These are phyloP conservation scores for Listrodromus nycthemerus DNA, from an alignment of 2,888 invertebrate genomes.

Conservation along the genomic window DNA sequence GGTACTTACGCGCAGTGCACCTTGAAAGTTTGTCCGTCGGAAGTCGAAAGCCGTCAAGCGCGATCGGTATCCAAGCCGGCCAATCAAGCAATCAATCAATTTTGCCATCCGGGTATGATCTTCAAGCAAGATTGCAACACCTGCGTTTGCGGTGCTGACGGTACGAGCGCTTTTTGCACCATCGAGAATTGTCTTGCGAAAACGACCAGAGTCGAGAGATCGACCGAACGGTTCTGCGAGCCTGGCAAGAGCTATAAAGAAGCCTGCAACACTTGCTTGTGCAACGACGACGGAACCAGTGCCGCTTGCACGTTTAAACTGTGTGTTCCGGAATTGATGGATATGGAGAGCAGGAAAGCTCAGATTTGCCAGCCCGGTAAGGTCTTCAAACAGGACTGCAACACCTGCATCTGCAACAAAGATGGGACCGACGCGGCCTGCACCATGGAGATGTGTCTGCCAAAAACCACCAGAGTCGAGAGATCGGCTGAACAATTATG, in stretches of 20 bases:
- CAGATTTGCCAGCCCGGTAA: too few species aligned
- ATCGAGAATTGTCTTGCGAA: slow-evolving; percentile 65
- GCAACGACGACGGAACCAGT: slow-evolving; percentile 84
- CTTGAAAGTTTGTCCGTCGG: slow-evolving; percentile 75
- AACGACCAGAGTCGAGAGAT: slow-evolving; percentile 49
- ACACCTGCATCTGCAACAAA: too few species aligned
- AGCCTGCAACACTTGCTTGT: slow-evolving; percentile 86
- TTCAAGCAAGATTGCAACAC: too few species aligned
- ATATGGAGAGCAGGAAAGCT: too few species aligned
- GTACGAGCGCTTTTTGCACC: too few species aligned
- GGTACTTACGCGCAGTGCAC: slow-evolving; percentile 86
- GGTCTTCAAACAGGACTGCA: too few species aligned
- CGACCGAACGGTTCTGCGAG: slow-evolving; percentile 69
- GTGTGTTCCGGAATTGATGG: too few species aligned
- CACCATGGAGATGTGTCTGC: background rate
- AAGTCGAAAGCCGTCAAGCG: slow-evolving; percentile 85
- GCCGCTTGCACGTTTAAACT: slow-evolving; percentile 7
- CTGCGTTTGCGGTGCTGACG: too few species aligned
- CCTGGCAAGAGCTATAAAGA: slow-evolving; percentile 79
- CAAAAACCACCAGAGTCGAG: slow-evolving; percentile 70
- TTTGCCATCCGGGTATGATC: too few species aligned
- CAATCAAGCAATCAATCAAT: too few species aligned
- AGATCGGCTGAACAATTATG: slow-evolving; percentile 67
- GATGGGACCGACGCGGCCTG: too few species aligned
- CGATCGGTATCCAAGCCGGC: slow-evolving; percentile 75